phyloP scores from a whole-genome alignment of 1,140 invertebrate species.

The Polypedilum pembai region DNA sequence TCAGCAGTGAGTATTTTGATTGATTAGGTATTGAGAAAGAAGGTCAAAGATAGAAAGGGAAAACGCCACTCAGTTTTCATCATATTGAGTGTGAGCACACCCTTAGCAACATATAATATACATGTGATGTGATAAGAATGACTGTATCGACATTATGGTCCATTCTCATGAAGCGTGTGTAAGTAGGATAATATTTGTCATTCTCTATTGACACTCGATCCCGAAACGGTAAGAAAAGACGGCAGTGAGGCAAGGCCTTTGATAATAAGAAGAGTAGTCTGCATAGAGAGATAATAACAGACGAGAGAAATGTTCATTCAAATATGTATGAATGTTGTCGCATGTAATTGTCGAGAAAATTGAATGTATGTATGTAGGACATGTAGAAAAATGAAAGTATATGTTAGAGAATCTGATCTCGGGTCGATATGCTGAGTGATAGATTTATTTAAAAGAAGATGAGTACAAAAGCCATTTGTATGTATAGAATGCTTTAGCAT shows the following conservation, averaged over 20 bases:
- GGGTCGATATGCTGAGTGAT: neutral
- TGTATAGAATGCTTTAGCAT: too few relatives aligned
- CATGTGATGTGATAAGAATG: constrained; percentile 2
- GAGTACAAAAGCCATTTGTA: too few relatives aligned
- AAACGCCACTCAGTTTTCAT: too few relatives aligned
- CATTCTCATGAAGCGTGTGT: constrained; percentile 7
- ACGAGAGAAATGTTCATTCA: neutral
- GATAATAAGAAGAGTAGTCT: constrained; percentile 14
- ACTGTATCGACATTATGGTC: neutral
- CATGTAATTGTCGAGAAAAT: constrained; percentile 28
- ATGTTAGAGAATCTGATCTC: neutral
- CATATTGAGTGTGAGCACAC: neutral
- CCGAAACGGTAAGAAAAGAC: too few relatives aligned
- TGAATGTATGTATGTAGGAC: neutral
- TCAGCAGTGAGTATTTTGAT: constrained; percentile 20
- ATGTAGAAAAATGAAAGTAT: too few relatives aligned
- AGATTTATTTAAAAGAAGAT: neutral
- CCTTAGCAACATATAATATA: neutral
- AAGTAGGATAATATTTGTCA: constrained; percentile 24
- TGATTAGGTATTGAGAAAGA: neutral
- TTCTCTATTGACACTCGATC: constrained; percentile 24
- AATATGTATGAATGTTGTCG: constrained; percentile 16
- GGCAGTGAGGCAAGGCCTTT: neutral
- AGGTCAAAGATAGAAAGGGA: neutral
- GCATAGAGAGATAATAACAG: neutral